These are phyloP conservation scores for Drosophila pegasa DNA, from an alignment of 2,888 invertebrate species.

Conservation along the genomic window DNA sequence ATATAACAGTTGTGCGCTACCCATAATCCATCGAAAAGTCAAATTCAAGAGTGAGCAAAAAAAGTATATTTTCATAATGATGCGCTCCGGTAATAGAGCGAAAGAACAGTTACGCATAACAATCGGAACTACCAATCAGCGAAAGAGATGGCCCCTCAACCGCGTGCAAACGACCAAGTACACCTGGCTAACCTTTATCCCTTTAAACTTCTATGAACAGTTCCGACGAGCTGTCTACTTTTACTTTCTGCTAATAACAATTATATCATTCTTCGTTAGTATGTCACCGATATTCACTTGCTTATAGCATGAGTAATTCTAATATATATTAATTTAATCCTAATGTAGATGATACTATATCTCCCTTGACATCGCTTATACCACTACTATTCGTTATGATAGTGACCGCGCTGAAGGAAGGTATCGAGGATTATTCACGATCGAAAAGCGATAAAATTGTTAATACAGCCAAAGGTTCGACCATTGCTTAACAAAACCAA, in stretches of 20 bases:
- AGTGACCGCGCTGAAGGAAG: constrained; percentile 92
- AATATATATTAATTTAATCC: neutral
- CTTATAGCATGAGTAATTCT: too few relatives aligned
- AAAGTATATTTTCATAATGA: constrained; percentile 9
- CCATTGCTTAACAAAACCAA: too few relatives aligned
- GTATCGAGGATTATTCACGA: constrained; percentile 92
- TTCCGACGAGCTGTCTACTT: constrained; percentile 93
- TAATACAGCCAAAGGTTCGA: constrained; percentile 88
- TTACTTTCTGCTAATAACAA: constrained; percentile 91
- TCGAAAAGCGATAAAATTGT: constrained; percentile 90
- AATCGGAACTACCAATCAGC: constrained; percentile 31
- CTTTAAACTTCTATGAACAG: constrained; percentile 93
- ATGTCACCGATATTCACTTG: constrained; percentile 68
- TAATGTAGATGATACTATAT: constrained; percentile 89
- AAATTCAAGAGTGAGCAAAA: neutral
- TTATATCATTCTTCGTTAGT: constrained; percentile 89
- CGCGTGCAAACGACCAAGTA: constrained; percentile 90
- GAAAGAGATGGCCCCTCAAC: constrained; percentile 77
- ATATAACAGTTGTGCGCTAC: constrained; percentile 40
- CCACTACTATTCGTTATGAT: constrained; percentile 92
- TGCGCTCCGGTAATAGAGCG: neutral
- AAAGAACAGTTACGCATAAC: constrained; percentile 45
- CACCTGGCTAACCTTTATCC: constrained; percentile 90
- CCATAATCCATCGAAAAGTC: constrained; percentile 25
- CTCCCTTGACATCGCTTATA: constrained; percentile 90